Conservation (phyloP, 2,888 invertebrate genomes). For the Dugesia japonica region DNA sequence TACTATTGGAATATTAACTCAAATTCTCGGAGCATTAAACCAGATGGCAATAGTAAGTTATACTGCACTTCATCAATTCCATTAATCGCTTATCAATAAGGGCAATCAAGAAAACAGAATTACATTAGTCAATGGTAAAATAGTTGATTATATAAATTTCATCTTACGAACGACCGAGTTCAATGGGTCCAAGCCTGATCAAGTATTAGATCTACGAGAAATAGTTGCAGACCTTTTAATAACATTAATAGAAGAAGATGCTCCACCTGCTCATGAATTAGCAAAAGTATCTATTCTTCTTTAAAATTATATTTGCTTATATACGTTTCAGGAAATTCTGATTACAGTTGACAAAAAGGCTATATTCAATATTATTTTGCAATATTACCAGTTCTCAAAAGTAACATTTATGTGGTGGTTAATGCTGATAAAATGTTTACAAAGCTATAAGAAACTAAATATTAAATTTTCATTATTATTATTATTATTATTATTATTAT, state of each 20-base stretch:
- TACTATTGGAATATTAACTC: constrained; percentile 33
- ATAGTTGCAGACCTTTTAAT: constrained; percentile 31
- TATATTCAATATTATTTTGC: background rate
- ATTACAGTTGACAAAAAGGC: constrained; percentile 20
- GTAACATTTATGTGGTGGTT: background rate
- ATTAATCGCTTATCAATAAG: no score
- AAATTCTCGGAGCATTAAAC: constrained; percentile 36
- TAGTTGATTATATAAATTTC: constrained; percentile 36
- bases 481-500: no score
- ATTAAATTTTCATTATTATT: no score
- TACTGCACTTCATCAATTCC: background rate
- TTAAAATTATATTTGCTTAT: background rate
- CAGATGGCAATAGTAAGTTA: constrained; percentile 29
- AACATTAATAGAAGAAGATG: constrained; percentile 36
- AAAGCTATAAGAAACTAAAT: no score
- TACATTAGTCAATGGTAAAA: constrained; percentile 35
- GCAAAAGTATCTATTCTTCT: constrained; percentile 22
- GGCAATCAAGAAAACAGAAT: constrained; percentile 36
- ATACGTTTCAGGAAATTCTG: constrained; percentile 16
- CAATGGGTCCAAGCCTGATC: constrained; percentile 29
- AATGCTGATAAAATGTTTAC: no score
- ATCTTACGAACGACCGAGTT: constrained; percentile 34
- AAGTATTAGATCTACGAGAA: constrained; percentile 33
- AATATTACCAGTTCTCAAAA: constrained; percentile 23
- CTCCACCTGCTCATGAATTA: background rate